Base-by-base conservation (phyloP, 2,888 invertebrate genomes). In the Zonitis immaculata region DNA sequence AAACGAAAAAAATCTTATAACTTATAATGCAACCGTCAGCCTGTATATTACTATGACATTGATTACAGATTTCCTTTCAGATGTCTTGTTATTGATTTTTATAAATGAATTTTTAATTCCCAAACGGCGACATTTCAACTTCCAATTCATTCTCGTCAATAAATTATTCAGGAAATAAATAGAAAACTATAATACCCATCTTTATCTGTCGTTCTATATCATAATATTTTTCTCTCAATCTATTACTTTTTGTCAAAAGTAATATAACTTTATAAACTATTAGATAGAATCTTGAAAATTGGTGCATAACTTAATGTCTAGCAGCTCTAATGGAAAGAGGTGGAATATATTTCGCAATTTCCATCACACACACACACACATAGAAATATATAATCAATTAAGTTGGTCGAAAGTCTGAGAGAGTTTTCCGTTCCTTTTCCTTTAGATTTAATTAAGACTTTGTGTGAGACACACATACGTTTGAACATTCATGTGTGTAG, bases 401-500 rank as follows among this genome's bases (percentile, higher is more conserved):
- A 67, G 67, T 67, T 65, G 62, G 63, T 64, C 66, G 56, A 51
- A 60, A 56, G 58, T 60, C 54, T 63, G 56, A n/a, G 66, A 67
- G 67, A 66, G 66, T 65, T 64, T 66, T 65, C 66, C 63, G 63
- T 67, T 66, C 59, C 56, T 52, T 60, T 62, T 60, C 56, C 55
- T 59, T 63, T 63, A 71, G 71, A 72, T 73, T 72, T 72, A 71
- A 73, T 73, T 73, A 71, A 70, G 72, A 72, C 71, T 71, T 66
- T 66, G 66, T 66, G 69, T 66, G 66, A 67, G 69, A 63, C 39
- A 20, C 18, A 39, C 16, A 35, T 16, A 16, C 32, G n/a, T n/a
- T 7, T 26, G 6, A 16, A 39, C 39, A 35, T 14, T 16, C 16
- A 35, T 1, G 4, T 16, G 4, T 5, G n/a, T n/a, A 28, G n/a